Base-by-base conservation (phyloP, 2,113 vertebrate genomes). In the Amphilophus citrinellus region DNA sequence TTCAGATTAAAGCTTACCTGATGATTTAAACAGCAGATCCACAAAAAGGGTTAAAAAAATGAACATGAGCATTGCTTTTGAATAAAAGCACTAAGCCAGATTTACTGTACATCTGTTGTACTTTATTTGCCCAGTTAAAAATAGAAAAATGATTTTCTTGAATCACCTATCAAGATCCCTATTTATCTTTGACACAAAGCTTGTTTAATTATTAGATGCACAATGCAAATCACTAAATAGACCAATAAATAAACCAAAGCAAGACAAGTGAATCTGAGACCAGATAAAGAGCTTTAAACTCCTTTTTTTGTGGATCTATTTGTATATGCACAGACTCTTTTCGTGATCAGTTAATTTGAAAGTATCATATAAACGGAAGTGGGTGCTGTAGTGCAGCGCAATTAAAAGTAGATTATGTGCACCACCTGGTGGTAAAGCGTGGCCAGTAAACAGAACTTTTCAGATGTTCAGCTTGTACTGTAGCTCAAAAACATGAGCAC, bases 391-490 rank as follows among this genome's bases (percentile, higher is more conserved):
- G 0, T 0, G 2, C 39, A 30, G 24, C 76, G 15, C 5, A 56
- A 6, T 50, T 9, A 39, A 22, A 78, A 79, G 50, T 88, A 50
- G 60, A 59, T 15, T 11, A 5, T 37, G 15, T 68, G 3, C 76
- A 5, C 87, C 92, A 89, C 47, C 90, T 91, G 79, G 88, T 93
- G 93, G 84, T 58, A 0, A 6, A 6, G 15, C 7, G 7, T 7
- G 47, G 66, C 53, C 68, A 73, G 44, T 73, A 56, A 73, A 56
- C 32, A 13, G 11, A 50, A 17, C 66, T 53, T 73, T 53, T 20
- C 0, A 1, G 66, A 17, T 2, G 2, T 71, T 7, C 18, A 27
- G 10, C 18, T 24, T 27, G 27, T 27, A 27, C 27, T 50, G 24
- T 71, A 71, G 24, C 24, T 50, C 42, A 71, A 71, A 20, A 71